Conservation (phyloP, 2,113 vertebrate genomes). For the Petromus typicus region DNA sequence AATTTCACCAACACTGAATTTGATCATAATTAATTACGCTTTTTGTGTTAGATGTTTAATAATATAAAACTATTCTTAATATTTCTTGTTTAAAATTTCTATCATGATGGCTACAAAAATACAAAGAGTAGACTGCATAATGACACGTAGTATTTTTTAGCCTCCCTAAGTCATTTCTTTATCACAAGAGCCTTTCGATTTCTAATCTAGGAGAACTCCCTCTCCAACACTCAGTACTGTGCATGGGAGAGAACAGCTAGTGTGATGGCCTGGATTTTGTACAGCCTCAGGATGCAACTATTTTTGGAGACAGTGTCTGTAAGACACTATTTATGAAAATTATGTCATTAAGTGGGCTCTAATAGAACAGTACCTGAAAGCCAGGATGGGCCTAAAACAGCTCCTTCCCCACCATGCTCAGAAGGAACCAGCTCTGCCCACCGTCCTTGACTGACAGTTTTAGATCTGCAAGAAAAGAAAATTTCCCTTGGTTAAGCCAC, state of each 20-base stretch:
- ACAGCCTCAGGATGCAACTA: background rate
- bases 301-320: background rate
- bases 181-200: background rate
- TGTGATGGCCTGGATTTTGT: background rate
- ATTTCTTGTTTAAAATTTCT: background rate
- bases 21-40: background rate
- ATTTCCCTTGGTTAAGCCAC: background rate
- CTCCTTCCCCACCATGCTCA: background rate
- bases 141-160: background rate
- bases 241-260: background rate
- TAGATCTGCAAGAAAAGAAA: background rate
- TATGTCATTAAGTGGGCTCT: background rate
- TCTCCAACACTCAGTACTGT: background rate
- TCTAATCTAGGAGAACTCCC: background rate
- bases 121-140: background rate
- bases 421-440: background rate
- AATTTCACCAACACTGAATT: background rate
- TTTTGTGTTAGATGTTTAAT: conserved; percentile 9
- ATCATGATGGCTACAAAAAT: background rate
- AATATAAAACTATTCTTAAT: background rate
- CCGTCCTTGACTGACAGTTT: too few species aligned
- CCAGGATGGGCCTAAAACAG: background rate
- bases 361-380: background rate
- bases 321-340: background rate
- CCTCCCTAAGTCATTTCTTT: background rate